Percentiles rank a stretch among this genome's conserved stretches.
Evolutionary conservation across 2,797 vertebrate genomes (phyloP).

Genomic region (Hemitrygon akajei): DNA sequence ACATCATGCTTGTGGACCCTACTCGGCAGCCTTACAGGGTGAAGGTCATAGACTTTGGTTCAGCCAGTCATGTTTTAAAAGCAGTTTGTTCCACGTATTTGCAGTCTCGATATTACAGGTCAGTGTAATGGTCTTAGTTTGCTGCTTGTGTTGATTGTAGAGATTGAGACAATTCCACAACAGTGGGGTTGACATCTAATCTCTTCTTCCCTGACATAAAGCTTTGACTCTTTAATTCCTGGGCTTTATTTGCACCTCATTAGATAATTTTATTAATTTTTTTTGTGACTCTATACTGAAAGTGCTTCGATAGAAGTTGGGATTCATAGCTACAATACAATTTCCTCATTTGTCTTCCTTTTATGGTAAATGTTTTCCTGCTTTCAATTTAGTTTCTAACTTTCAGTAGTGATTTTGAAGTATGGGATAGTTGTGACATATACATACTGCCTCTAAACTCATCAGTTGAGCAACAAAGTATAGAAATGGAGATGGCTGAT

Average conservation of each 20-base stretch:
- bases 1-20: constrained; percentile 97
- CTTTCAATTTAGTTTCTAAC: not conserved
- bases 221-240: not conserved
- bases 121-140: constrained; percentile 42
- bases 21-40: constrained; percentile 87
- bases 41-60: constrained; percentile 96
- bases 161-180: not conserved
- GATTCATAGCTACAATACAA: not conserved
- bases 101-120: constrained; percentile 96
- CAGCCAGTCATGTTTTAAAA: constrained; percentile 93
- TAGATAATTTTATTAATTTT: not conserved
- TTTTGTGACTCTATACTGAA: no score
- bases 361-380: not conserved
- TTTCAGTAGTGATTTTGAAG: not conserved
- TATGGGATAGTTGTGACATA: no score
- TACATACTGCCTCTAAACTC: not conserved
- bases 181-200: not conserved
- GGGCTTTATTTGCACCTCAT: not conserved
- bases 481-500: not conserved
- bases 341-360: not conserved
- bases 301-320: no score
- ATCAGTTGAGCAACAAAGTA: not conserved
- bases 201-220: not conserved
- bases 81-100: constrained; percentile 96
- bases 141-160: not conserved